A percentile compares a stretch with the other conserved stretches of the same genome.
Conservation (phyloP, 1,140 invertebrate genomes). For the Philaenus spumarius region DNA sequence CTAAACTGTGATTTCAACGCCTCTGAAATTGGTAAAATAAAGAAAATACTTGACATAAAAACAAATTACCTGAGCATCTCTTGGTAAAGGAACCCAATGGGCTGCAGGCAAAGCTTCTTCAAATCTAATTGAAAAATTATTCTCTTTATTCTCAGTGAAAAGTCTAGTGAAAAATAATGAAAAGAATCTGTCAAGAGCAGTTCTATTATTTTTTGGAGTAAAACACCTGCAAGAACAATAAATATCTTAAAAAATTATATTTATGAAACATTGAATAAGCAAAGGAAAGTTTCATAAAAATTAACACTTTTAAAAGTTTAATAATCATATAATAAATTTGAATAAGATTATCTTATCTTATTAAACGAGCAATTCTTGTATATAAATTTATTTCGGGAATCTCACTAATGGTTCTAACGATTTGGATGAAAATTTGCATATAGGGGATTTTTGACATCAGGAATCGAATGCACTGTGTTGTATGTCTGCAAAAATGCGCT, state of each 20-base stretch:
- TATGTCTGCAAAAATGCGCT: no score
- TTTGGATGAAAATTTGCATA: no score
- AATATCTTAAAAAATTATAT: conserved; percentile 6
- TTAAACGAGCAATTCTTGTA: no score
- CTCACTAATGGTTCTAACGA: no score
- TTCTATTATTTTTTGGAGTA: conserved; percentile 35
- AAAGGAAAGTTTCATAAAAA: background rate
- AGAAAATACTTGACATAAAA: conserved; percentile 4
- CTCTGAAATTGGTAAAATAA: background rate
- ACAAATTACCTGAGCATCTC: conserved; percentile 49
- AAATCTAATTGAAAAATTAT: conserved; percentile 26
- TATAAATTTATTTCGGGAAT: no score
- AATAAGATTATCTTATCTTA: no score
- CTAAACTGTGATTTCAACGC: no score
- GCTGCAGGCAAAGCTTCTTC: conserved; percentile 42
- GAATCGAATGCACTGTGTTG: no score
- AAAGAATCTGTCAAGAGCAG: conserved; percentile 48
- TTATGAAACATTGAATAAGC: background rate
- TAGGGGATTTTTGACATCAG: no score
- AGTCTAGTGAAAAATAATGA: conserved; percentile 40
- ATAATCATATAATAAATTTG: no score
- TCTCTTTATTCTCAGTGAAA: background rate
- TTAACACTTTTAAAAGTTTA: no score
- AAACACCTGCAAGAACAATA: conserved; percentile 42
- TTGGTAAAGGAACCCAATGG: conserved; percentile 55